These are phyloP conservation scores for Cololabis saira DNA, from an alignment of 2,113 vertebrate species.

Conservation along the genomic window DNA sequence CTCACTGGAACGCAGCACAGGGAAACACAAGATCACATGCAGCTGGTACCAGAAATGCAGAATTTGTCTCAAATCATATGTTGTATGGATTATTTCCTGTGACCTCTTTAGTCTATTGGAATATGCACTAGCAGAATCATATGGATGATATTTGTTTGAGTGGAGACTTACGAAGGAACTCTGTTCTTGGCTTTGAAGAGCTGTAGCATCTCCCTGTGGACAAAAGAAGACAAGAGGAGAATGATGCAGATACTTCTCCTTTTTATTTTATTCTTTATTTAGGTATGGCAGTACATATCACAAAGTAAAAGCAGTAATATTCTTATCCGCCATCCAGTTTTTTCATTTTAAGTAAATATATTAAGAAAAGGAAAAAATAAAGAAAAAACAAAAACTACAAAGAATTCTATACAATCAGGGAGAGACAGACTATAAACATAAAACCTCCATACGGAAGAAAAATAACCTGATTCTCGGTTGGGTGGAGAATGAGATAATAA, in stretches of 20 bases:
- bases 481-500: too few relatives aligned
- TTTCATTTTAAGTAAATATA: too few relatives aligned
- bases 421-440: too few relatives aligned
- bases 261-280: too few relatives aligned
- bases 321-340: too few relatives aligned
- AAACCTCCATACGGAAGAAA: too few relatives aligned
- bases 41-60: not conserved
- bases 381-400: too few relatives aligned
- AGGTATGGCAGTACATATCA: too few relatives aligned
- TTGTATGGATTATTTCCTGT: not conserved
- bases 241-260: not conserved
- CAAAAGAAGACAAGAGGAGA: not conserved
- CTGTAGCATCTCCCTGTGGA: conserved; percentile 85
- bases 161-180: conserved; percentile 86
- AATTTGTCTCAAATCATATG: not conserved
- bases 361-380: too few relatives aligned
- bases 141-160: not conserved
- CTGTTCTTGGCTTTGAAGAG: conserved; percentile 84
- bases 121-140: not conserved
- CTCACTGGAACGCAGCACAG: conserved; percentile 69
- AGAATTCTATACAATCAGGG: too few relatives aligned
- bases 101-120: not conserved
- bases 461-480: too few relatives aligned
- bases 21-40: not conserved
- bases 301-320: too few relatives aligned